Conservation (phyloP, 1,140 invertebrate species). For the Calosoma granatense region DNA sequence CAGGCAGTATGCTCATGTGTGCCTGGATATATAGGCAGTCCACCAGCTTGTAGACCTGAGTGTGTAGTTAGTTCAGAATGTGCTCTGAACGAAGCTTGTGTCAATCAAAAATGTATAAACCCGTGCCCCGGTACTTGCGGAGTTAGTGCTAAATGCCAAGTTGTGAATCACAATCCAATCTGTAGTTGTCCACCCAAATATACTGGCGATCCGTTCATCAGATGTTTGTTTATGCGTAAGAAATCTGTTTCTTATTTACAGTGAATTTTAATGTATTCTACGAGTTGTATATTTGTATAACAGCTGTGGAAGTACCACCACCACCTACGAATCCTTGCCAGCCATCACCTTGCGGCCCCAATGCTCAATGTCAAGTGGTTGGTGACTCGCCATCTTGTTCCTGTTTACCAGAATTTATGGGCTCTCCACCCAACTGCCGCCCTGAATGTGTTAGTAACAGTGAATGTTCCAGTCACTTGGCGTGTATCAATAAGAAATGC, state of each 20-base stretch:
- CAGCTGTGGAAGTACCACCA: conserved; percentile 27
- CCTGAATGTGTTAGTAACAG: conserved; percentile 51
- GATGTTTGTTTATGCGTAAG: conserved; percentile 35
- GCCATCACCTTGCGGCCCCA: conserved; percentile 55
- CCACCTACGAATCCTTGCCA: conserved; percentile 44
- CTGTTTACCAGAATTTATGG: conserved; percentile 46
- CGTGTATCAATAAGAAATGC: conserved; percentile 54
- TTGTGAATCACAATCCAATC: conserved; percentile 50
- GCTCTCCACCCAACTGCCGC: conserved; percentile 47
- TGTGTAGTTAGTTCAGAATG: conserved; percentile 54
- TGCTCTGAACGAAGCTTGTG: conserved; percentile 46
- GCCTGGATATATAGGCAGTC: conserved; percentile 47
- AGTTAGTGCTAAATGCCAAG: conserved; percentile 46
- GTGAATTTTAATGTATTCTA: not conserved
- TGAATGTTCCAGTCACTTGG: conserved; percentile 44
- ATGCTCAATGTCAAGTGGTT: conserved; percentile 47
- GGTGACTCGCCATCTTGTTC: conserved; percentile 48
- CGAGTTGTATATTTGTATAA: conserved; percentile 6
- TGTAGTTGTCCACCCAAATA: conserved; percentile 48
- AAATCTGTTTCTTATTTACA: conserved; percentile 2
- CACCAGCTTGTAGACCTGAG: conserved; percentile 53
- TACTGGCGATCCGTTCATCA: conserved; percentile 49
- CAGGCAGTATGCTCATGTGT: conserved; percentile 50
- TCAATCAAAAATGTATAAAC: conserved; percentile 50
- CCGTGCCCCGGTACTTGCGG: conserved; percentile 56